A percentile compares a stretch with the other conserved stretches of the same genome.
Conservation (phyloP, 2,113 vertebrate species). For the Antigone vipio region DNA sequence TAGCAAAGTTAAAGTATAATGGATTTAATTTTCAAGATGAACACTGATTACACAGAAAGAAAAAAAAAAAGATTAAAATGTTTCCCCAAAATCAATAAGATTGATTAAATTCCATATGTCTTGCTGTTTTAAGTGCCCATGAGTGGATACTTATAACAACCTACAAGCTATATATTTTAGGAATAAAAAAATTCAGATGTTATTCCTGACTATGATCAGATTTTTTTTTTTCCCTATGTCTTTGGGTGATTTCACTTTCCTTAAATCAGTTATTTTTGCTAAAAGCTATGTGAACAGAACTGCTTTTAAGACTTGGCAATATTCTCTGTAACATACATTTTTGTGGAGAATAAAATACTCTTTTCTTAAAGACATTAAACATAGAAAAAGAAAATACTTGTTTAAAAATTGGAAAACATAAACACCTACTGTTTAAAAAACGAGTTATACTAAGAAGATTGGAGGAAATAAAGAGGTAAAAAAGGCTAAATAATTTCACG, state of each 20-base stretch:
- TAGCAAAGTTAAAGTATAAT: background rate
- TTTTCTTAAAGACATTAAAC: background rate
- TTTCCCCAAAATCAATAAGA: background rate
- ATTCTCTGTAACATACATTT: background rate
- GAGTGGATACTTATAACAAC: background rate
- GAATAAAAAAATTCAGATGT: background rate
- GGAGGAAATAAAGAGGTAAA: background rate
- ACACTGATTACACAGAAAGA: background rate
- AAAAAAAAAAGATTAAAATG: background rate
- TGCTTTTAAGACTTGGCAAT: background rate
- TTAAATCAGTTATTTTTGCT: background rate
- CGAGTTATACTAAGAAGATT: background rate
- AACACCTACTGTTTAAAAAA: background rate
- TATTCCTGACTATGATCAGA: background rate
- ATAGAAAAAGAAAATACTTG: background rate
- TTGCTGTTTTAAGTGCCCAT: background rate
- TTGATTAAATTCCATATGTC: background rate
- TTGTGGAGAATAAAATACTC: background rate
- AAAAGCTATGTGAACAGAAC: background rate
- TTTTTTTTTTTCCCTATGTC: background rate
- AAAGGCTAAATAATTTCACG: background rate
- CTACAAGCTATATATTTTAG: background rate
- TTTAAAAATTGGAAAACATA: background rate
- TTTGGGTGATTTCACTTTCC: background rate
- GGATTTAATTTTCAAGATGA: constrained; percentile 11